Evolutionary conservation across 1,140 invertebrate species (phyloP).

Genomic region (Drosophila persimilis): DNA sequence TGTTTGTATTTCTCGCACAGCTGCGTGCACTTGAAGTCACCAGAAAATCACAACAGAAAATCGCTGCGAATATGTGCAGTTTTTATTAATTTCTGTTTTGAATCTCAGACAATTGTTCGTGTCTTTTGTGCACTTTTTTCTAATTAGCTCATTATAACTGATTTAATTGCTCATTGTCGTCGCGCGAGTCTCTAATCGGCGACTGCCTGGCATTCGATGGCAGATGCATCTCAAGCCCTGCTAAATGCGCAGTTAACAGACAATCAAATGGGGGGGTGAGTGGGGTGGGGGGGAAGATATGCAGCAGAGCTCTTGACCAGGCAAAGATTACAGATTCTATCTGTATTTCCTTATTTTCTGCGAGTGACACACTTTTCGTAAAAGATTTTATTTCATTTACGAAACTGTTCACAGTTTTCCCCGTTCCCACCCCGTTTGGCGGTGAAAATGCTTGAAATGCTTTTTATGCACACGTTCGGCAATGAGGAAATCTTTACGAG

Average conservation of each 20-base stretch:
- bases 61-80: not conserved
- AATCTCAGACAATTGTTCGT: conserved; percentile 37
- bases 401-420: conserved; percentile 40
- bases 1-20: conserved; percentile 74
- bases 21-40: conserved; percentile 54
- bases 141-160: conserved; percentile 63
- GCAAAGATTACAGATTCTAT: too few species aligned
- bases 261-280: not conserved
- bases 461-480: conserved; percentile 78
- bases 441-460: conserved; percentile 70
- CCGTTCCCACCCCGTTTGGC: not conserved
- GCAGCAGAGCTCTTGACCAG: too few species aligned
- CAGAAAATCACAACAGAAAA: conserved; percentile 6
- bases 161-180: conserved; percentile 69
- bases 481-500: conserved; percentile 80
- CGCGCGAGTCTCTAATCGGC: conserved; percentile 31
- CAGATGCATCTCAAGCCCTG: conserved; percentile 45
- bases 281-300: too few species aligned
- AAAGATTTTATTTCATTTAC: conserved; percentile 63
- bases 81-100: conserved; percentile 2
- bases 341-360: too few species aligned
- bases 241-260: conserved; percentile 58
- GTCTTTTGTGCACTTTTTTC: conserved; percentile 47
- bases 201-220: conserved; percentile 29
- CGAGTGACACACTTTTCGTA: conserved; percentile 62